phyloP scores from a whole-genome alignment of 2,797 vertebrate species.

The Coilia nasus region DNA sequence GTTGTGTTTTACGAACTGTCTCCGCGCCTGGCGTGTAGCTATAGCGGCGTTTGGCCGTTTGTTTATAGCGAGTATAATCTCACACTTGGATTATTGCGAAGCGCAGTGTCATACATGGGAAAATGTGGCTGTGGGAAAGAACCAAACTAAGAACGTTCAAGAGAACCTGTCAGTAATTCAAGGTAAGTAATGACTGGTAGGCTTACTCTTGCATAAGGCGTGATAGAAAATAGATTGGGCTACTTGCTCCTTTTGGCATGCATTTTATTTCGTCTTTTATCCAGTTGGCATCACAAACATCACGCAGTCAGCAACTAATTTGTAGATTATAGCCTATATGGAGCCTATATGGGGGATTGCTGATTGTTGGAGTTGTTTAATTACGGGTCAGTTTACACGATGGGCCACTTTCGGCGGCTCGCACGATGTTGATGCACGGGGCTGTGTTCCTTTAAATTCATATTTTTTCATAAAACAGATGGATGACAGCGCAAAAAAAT shows the following conservation, averaged over 20 bases:
- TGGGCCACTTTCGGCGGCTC: neutral
- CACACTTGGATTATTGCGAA: conserved; percentile 41
- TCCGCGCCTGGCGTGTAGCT: neutral
- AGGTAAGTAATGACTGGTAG: conserved; percentile 61
- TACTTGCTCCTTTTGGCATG: neutral
- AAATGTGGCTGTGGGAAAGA: conserved; percentile 45
- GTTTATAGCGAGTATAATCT: conserved; percentile 39
- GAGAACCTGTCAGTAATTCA: conserved; percentile 50
- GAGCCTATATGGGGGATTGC: neutral
- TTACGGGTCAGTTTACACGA: neutral
- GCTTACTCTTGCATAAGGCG: neutral
- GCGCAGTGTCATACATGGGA: conserved; percentile 40
- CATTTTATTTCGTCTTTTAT: neutral
- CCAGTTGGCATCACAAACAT: neutral
- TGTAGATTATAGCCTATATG: neutral
- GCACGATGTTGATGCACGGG: neutral
- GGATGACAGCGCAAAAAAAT: neutral
- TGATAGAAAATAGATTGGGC: neutral
- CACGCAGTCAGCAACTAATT: neutral
- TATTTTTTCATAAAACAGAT: neutral
- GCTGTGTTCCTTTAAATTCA: conserved; percentile 6
- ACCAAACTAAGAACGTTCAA: conserved; percentile 49
- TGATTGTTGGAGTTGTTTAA: neutral
- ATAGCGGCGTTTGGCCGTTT: neutral
- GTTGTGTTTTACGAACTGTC: neutral